Base-by-base conservation (phyloP, 2,797 vertebrate genomes). In the Micropoecilia bifurca region DNA sequence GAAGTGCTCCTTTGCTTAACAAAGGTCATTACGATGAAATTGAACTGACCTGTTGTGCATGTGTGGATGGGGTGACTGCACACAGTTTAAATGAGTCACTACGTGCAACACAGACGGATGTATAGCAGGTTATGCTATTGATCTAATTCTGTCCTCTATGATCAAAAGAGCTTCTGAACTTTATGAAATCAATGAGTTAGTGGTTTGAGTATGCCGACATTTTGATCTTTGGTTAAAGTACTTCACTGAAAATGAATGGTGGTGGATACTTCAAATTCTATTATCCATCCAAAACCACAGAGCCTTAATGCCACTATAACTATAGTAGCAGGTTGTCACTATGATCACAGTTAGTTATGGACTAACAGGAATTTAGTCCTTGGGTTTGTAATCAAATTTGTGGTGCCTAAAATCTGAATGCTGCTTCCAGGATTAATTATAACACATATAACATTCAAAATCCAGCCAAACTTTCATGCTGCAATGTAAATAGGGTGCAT, bases 1-100 rank as follows among this genome's bases (percentile, higher is more conserved):
- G 41, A 83, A 81, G 63, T 68, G 71, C 66, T 79, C 46, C 36
- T 68, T 66, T 22, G 45, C 36, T 45, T 74, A 30, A 53, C 71
- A 74, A 41, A 73, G 57, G 77, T 47, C 59, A 45, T 74, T 53
- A 36, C 6, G 47, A 74, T 74, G 46, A 79, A 74, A 28, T 66
- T 74, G 36, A 39, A 48, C 33, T 22, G n/a, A 68, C 41, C 68
- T 77, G 10, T 53, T 61, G 41, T 45, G 59, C 20, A 59, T 43
- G 28, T 73, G 57, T 73, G 20, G 20, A 33, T 22, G 25, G 36
- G 55, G 50, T 57, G 48, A 16, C 7, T 59, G 41, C 20, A 9
- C n/a, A n/a, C 30, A 8, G 55, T 61, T 61, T 61, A 43, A 69
- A 43, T n/a, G 68, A 69, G 22, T 43, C 39, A 69, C 10, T 43